Conservation (phyloP, 1,140 invertebrate genomes). For the Oreohelix idahoensis region DNA sequence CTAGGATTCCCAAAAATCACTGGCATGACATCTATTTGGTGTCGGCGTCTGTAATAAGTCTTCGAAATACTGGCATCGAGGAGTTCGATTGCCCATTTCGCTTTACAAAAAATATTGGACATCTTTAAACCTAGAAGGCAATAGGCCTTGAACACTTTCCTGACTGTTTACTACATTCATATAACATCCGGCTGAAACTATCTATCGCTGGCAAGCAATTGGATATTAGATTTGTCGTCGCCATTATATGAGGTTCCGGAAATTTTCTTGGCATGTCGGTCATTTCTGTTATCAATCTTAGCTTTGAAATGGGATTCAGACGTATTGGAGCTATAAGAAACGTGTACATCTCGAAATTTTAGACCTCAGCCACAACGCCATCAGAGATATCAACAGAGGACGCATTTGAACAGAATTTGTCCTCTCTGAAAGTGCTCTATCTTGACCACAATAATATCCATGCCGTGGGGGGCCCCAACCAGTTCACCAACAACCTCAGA, state of each 20-base stretch:
- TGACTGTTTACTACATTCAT: constrained; percentile 21
- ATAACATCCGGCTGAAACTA: constrained; percentile 6
- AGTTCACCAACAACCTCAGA: background rate
- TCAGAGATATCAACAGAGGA: constrained; percentile 22
- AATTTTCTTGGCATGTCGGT: background rate
- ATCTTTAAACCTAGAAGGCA: constrained; percentile 40
- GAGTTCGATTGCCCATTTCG: constrained; percentile 28
- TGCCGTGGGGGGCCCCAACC: background rate
- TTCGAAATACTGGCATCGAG: constrained; percentile 14
- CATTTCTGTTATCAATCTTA: constrained; percentile 31
- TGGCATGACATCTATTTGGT: constrained; percentile 12
- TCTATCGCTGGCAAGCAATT: constrained; percentile 37
- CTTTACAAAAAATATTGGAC: constrained; percentile 15
- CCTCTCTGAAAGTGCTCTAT: constrained; percentile 24
- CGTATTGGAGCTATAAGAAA: constrained; percentile 14
- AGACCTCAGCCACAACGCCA: constrained; percentile 41
- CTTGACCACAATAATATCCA: constrained; percentile 35
- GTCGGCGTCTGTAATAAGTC: constrained; percentile 1
- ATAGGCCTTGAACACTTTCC: constrained; percentile 35
- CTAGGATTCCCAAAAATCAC: background rate
- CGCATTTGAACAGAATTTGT: constrained; percentile 21
- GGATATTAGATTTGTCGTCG: constrained; percentile 4
- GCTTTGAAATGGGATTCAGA: constrained; percentile 38
- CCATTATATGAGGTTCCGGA: background rate
- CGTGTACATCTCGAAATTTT: constrained; percentile 16